Base-by-base conservation (phyloP, 2,888 invertebrate genomes). In the Parasteatoda lunata region DNA sequence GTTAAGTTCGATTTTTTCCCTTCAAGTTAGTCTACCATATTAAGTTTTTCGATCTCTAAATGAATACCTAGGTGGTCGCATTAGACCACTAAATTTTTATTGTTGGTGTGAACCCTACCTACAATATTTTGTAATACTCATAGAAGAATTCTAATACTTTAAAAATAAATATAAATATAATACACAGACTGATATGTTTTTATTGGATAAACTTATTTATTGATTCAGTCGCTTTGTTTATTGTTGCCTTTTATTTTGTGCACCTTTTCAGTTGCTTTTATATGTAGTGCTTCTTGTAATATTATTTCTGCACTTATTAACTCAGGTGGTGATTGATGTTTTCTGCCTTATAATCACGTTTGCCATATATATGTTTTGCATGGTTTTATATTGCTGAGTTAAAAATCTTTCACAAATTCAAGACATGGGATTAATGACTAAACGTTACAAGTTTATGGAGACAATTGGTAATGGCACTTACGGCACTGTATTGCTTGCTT, bases 381-480 rank as follows among this genome's bases (percentile, higher is more conserved):
- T 69, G 64, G 77, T 64, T 77, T 82, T 71, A 52, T 81, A 45
- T 47, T 66, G 77, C 48, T 77, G 72, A 59, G 54, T 76, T 78
- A 65, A 81, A 66, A n/a, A 73, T 73, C 30, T 66, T 76, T 68
- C 82, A 82, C 75, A 69, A 52, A 66, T 45, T 77, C 64, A 64
- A 76, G 59, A 70, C 49, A 88, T 79, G 76, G 76, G 83, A 54
- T 79, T 83, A 15, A 86, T 86, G 79, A 97, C 97, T 97, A 97
- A 98, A 93, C 95, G 98, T 89, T 98, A 98, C 93, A 95, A 96
- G 91, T 96, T 96, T 90, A 93, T 97, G 90, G 97, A 97, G 92
- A 97, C 98, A 93, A 94, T 99, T 89, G 99, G 99, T 88, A 99
- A 99, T 93, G 99, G 99, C 89, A 99, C 99, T 73, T 99, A 98